phyloP scores from a whole-genome alignment of 2,797 vertebrate species.

The Artibeus lituratus region DNA sequence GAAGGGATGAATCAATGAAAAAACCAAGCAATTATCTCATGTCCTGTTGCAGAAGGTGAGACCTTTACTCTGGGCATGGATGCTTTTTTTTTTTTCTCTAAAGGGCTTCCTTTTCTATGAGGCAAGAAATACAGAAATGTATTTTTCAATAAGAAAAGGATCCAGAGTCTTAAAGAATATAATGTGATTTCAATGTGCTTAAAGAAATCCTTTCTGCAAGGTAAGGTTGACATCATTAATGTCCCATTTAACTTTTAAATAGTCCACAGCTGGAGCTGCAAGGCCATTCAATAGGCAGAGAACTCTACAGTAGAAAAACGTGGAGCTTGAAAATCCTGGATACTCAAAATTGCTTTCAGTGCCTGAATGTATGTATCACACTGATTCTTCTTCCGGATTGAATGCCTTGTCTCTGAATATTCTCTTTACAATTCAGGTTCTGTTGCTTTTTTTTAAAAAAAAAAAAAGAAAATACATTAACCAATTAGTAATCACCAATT shows the following conservation, averaged over 20 bases:
- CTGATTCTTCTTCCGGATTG: not conserved
- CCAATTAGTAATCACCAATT: not conserved
- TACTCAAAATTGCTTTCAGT: not conserved
- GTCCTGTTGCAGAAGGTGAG: not conserved
- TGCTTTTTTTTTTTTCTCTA: not conserved
- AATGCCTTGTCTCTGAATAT: not conserved
- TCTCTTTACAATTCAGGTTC: not conserved
- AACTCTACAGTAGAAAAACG: not conserved
- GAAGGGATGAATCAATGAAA: not conserved
- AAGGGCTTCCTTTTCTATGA: not conserved
- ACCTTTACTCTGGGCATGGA: not conserved
- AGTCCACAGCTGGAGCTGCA: not conserved
- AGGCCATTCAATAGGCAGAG: not conserved
- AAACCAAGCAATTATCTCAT: not conserved
- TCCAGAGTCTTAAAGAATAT: not conserved
- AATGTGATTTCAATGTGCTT: not conserved
- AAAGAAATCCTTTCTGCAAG: not conserved
- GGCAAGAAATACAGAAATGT: not conserved
- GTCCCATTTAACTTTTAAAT: not conserved
- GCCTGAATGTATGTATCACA: not conserved
- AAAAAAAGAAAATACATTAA: not conserved
- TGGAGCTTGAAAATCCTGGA: not conserved
- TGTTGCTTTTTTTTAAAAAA: not conserved
- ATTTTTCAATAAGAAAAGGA: not conserved
- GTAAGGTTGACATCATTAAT: not conserved